Percentiles rank a stretch among this genome's conserved stretches.
These are phyloP conservation scores for Zeuzera pyrina DNA, from an alignment of 2,888 invertebrate genomes.

Conservation along the genomic window DNA sequence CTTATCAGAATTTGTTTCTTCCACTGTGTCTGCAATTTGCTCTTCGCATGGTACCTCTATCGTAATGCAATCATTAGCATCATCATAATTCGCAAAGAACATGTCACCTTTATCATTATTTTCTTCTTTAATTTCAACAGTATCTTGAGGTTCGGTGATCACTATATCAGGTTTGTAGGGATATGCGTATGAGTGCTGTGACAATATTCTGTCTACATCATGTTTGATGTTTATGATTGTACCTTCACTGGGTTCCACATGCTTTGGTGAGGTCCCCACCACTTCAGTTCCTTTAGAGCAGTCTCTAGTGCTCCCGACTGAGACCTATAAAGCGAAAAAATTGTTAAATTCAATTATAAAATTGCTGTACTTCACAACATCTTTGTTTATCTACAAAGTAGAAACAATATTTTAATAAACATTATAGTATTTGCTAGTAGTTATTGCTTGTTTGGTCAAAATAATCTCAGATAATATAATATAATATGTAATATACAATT, in stretches of 20 bases:
- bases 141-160: slow-evolving; percentile 17
- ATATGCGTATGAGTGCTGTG: slow-evolving; percentile 68
- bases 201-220: slow-evolving; percentile 61
- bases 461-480: too few species aligned
- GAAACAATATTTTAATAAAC: too few species aligned
- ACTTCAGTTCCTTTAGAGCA: slow-evolving; percentile 75
- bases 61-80: slow-evolving; percentile 81
- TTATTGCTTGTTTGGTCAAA: too few species aligned
- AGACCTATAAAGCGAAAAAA: slow-evolving; percentile 34
- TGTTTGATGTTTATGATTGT: slow-evolving; percentile 61
- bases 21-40: slow-evolving; percentile 59
- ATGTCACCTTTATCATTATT: slow-evolving; percentile 71
- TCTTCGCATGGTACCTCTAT: slow-evolving; percentile 79
- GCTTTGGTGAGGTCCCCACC: slow-evolving; percentile 91
- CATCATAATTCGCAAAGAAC: slow-evolving; percentile 81
- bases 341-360: slow-evolving; percentile 2
- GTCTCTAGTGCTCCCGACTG: slow-evolving; percentile 49
- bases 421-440: too few species aligned
- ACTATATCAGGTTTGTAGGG: slow-evolving; percentile 44
- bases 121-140: slow-evolving; percentile 43
- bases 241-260: slow-evolving; percentile 86
- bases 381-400: too few species aligned
- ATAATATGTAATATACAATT: too few species aligned
- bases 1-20: slow-evolving; percentile 32
- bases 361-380: not conserved